Evolutionary conservation across 2,888 invertebrate species (phyloP).

Genomic region (Drosophila affinis): DNA sequence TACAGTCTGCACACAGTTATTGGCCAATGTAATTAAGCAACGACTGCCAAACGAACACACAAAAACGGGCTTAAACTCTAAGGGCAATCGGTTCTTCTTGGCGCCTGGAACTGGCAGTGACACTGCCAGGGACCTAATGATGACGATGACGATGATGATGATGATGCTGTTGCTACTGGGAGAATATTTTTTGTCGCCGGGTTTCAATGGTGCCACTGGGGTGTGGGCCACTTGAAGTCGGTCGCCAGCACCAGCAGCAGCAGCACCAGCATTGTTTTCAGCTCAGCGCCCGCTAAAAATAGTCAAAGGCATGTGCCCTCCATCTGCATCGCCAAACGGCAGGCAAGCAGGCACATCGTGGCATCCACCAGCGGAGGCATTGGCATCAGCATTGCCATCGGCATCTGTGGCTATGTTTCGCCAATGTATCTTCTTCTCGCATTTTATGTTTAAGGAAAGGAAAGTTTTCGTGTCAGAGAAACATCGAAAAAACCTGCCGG

Average conservation of each 20-base stretch:
- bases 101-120: not conserved
- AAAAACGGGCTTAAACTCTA: not conserved
- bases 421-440: not conserved
- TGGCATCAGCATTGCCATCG: not conserved
- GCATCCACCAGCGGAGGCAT: not conserved
- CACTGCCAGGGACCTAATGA: not conserved
- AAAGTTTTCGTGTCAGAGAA: not conserved
- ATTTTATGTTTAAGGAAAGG: not conserved
- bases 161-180: constrained; percentile 15
- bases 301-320: constrained; percentile 65
- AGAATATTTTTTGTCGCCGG: not conserved
- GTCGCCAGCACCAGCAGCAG: constrained; percentile 10
- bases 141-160: not conserved
- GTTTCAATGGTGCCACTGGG: constrained; percentile 17
- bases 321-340: constrained; percentile 46
- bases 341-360: not conserved
- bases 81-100: constrained; percentile 8
- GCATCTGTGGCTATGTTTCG: not conserved
- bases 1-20: constrained; percentile 28
- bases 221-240: constrained; percentile 65
- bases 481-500: not conserved
- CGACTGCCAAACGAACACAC: constrained; percentile 1
- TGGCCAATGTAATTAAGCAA: constrained; percentile 46
- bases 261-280: constrained; percentile 63
- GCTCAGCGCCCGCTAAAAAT: constrained; percentile 73